Conservation (phyloP, 2,888 invertebrate species). For the Gnatocerus cornutus region DNA sequence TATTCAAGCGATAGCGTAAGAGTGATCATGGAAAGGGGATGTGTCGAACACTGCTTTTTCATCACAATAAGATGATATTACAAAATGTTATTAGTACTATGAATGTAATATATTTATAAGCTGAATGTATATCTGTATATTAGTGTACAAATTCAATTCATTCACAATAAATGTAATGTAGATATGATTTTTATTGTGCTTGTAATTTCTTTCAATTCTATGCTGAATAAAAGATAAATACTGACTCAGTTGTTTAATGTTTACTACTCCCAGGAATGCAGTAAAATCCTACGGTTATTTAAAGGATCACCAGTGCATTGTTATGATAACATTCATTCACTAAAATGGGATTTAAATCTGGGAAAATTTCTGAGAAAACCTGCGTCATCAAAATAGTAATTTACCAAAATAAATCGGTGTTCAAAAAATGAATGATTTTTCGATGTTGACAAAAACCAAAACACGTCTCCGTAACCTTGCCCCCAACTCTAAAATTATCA, state of each 20-base stretch:
- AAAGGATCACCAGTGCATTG: slow-evolving; percentile 14
- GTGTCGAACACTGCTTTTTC: slow-evolving; percentile 31
- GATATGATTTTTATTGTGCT: slow-evolving; percentile 41
- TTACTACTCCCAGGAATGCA: neutral
- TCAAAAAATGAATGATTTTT: no score
- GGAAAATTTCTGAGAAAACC: neutral
- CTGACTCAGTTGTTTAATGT: neutral
- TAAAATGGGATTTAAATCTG: no score
- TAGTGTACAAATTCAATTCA: slow-evolving; percentile 67
- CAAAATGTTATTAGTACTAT: slow-evolving; percentile 54
- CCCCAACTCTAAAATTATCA: slow-evolving; percentile 12
- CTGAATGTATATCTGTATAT: slow-evolving; percentile 64
- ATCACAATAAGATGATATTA: slow-evolving; percentile 55
- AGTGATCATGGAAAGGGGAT: slow-evolving; percentile 38
- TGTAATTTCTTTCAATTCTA: slow-evolving; percentile 22
- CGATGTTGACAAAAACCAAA: neutral
- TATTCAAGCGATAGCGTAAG: slow-evolving; percentile 46
- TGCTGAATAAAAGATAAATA: slow-evolving; percentile 14
- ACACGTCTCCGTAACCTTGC: slow-evolving; percentile 3
- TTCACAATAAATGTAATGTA: slow-evolving; percentile 58
- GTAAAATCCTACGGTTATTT: slow-evolving; percentile 5
- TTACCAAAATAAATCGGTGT: no score
- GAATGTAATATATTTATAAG: slow-evolving; percentile 57
- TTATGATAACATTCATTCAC: slow-evolving; percentile 23
- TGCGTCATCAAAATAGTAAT: neutral